These are phyloP conservation scores for Oxyscelio sp. DNA, from an alignment of 2,888 invertebrate species.

Conservation along the genomic window DNA sequence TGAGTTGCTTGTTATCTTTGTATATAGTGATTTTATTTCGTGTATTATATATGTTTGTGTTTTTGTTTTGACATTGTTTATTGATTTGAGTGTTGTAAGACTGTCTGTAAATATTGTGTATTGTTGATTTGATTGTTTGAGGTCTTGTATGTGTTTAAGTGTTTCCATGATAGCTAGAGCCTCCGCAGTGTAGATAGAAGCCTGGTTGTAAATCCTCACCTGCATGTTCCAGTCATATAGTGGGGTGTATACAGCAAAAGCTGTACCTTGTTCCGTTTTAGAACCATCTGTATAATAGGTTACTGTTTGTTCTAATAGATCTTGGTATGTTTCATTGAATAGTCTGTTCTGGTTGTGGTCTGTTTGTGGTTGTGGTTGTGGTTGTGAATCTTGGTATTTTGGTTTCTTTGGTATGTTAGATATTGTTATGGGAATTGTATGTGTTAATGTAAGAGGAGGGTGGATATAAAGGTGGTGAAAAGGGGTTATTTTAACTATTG, in stretches of 20 bases:
- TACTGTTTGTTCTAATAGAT: not conserved
- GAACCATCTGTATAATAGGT: no score
- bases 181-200: not conserved
- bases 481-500: no score
- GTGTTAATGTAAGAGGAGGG: no score
- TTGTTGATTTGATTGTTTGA: not conserved
- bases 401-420: no score
- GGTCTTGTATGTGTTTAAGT: not conserved
- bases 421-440: no score
- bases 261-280: not conserved
- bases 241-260: not conserved
- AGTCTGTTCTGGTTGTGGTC: no score
- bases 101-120: not conserved
- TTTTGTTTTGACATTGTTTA: not conserved
- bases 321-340: no score
- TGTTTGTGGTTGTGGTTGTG: no score
- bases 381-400: no score
- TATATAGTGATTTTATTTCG: not conserved
- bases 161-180: not conserved
- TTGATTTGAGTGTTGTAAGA: not conserved
- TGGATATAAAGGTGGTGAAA: no score
- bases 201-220: not conserved
- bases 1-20: not conserved
- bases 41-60: not conserved
- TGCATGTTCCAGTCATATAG: not conserved